Conservation (phyloP, 1,140 invertebrate species). For the Calephelis virginiensis region DNA sequence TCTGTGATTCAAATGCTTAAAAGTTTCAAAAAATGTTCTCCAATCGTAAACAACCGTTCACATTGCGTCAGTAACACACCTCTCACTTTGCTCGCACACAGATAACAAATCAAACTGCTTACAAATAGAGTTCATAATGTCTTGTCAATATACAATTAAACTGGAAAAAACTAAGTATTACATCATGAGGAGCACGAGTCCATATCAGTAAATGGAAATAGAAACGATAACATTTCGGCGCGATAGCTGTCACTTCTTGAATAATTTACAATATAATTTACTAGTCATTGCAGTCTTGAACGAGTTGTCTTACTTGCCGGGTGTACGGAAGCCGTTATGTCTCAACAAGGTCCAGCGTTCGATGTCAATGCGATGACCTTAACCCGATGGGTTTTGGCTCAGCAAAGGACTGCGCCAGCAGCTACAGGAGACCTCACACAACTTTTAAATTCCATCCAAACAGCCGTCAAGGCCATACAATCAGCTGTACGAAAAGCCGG, state of each 20-base stretch:
- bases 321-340: slow-evolving; percentile 34
- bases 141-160: neutral
- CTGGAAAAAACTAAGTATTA: slow-evolving; percentile 3
- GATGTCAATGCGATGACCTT: slow-evolving; percentile 97
- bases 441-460: slow-evolving; percentile 95
- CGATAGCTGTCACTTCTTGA: slow-evolving; percentile 25
- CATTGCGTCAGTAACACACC: slow-evolving; percentile 21
- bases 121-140: slow-evolving; percentile 2
- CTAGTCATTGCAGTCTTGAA: slow-evolving; percentile 5
- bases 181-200: slow-evolving; percentile 5
- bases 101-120: neutral
- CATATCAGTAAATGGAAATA: slow-evolving; percentile 13
- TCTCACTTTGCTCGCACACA: neutral
- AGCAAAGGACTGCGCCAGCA: slow-evolving; percentile 91
- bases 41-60: slow-evolving; percentile 5
- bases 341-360: slow-evolving; percentile 67
- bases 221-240: slow-evolving; percentile 38
- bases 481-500: slow-evolving; percentile 98
- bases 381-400: slow-evolving; percentile 95
- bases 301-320: neutral
- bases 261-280: neutral
- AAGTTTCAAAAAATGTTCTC: slow-evolving; percentile 1
- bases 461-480: slow-evolving; percentile 98
- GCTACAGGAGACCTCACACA: slow-evolving; percentile 98
- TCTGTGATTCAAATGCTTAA: neutral